These are phyloP conservation scores for Sarcophaga subvicina DNA, from an alignment of 2,888 invertebrate species.

Conservation along the genomic window DNA sequence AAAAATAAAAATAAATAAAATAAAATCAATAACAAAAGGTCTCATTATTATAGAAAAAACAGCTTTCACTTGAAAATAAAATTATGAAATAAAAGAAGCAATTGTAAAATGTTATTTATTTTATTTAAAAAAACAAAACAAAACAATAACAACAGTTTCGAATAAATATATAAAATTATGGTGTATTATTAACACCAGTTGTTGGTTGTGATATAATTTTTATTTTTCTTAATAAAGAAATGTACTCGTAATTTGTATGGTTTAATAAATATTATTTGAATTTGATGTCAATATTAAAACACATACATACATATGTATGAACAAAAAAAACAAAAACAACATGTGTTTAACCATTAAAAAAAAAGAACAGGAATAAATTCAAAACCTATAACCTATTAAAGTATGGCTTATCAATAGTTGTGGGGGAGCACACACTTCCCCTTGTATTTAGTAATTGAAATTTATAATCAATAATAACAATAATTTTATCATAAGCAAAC, in stretches of 20 bases:
- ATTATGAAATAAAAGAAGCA: constrained; percentile 5
- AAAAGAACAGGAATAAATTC: neutral
- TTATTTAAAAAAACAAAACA: neutral
- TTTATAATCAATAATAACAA: constrained; percentile 48
- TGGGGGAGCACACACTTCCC: neutral
- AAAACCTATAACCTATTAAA: neutral
- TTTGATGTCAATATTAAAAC: too few relatives aligned
- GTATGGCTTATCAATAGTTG: neutral
- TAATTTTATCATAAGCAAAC: constrained; percentile 62
- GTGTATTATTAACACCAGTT: too few relatives aligned
- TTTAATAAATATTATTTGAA: too few relatives aligned
- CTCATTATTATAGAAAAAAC: constrained; percentile 26
- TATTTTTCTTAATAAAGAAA: too few relatives aligned
- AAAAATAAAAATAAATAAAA: neutral
- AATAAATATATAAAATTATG: too few relatives aligned
- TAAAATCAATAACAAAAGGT: constrained; percentile 27
- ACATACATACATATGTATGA: too few relatives aligned
- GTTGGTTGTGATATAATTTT: too few relatives aligned
- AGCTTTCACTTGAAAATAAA: constrained; percentile 60
- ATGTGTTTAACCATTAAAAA: neutral
- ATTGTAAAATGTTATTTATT: constrained; percentile 15
- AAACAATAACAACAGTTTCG: too few relatives aligned
- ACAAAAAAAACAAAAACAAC: neutral
- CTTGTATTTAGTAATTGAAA: neutral
- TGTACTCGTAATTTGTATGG: too few relatives aligned